phyloP scores from a whole-genome alignment of 2,797 vertebrate genomes.

The Aldrovandia affinis region DNA sequence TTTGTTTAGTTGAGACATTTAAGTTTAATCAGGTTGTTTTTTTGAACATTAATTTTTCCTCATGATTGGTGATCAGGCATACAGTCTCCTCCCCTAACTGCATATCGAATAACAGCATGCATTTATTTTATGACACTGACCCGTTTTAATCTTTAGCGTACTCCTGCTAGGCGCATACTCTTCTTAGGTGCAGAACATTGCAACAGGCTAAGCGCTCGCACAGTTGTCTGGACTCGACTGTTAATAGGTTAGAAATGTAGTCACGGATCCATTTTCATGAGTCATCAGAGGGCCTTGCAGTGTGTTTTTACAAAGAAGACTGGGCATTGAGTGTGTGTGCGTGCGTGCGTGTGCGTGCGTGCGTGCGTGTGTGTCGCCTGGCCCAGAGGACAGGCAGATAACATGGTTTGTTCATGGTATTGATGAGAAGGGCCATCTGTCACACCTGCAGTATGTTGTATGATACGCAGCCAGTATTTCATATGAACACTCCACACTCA shows the following conservation, averaged over 20 bases:
- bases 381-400: too few relatives aligned
- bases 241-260: not conserved
- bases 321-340: not conserved
- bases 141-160: not conserved
- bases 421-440: not conserved
- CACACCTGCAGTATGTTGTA: not conserved
- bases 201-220: not conserved
- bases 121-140: not conserved
- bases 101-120: not conserved
- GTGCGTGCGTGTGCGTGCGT: not conserved
- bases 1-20: not conserved
- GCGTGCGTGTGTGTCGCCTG: not conserved
- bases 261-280: too few relatives aligned
- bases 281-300: not conserved
- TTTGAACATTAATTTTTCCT: not conserved
- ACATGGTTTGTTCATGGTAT: not conserved
- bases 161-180: not conserved
- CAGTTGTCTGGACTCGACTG: not conserved
- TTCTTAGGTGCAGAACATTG: not conserved
- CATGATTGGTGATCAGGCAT: not conserved
- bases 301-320: not conserved
- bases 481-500: not conserved
- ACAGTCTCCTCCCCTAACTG: not conserved
- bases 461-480: not conserved
- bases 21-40: not conserved